Evolutionary conservation across 2,888 invertebrate species (phyloP).

Genomic region (Theodoxus fluviatilis): DNA sequence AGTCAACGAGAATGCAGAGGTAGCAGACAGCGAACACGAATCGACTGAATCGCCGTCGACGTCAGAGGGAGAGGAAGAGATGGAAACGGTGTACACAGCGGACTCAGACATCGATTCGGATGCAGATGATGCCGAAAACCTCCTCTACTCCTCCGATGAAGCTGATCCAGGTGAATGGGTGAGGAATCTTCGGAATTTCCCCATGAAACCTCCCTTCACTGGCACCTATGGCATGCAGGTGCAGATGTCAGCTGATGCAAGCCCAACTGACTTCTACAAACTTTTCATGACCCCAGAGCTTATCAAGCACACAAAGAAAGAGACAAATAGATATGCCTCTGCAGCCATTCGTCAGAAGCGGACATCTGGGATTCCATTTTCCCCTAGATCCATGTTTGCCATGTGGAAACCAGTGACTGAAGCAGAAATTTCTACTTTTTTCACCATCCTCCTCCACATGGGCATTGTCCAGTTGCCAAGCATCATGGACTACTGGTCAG

Average conservation of each 20-base stretch:
- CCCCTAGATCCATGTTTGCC: background rate
- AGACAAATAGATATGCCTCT: constrained; percentile 11
- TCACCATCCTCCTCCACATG: constrained; percentile 18
- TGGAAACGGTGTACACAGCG: no score
- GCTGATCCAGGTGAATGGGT: no score
- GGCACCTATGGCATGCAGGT: background rate
- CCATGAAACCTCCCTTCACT: background rate
- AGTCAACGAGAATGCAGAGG: no score
- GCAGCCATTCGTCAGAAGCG: no score
- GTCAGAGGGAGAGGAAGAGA: no score
- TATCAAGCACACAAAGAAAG: background rate
- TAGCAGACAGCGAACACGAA: no score
- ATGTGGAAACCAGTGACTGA: background rate
- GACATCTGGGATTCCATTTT: background rate
- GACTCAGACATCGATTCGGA: no score
- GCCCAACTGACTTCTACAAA: background rate
- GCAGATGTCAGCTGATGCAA: background rate
- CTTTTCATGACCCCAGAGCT: background rate
- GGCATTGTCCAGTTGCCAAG: background rate
- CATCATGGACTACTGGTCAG: constrained; percentile 17
- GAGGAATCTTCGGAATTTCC: no score
- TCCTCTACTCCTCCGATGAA: no score
- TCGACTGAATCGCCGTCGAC: no score
- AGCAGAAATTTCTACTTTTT: background rate
- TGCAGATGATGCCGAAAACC: no score